These are phyloP conservation scores for Spea hammondii DNA, from an alignment of 2,797 vertebrate genomes.

Conservation along the genomic window DNA sequence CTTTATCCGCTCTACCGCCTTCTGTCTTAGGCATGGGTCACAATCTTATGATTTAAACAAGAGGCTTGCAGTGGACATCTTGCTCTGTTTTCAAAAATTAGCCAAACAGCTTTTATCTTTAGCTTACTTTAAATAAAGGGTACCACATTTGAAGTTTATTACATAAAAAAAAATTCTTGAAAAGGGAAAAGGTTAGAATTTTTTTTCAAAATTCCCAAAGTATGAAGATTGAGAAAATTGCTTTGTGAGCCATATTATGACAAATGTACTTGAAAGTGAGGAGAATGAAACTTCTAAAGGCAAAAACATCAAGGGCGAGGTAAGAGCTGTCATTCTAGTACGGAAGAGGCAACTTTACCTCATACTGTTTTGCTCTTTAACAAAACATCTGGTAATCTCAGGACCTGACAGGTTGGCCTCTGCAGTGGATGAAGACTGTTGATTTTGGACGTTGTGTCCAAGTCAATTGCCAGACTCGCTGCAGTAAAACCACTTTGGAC, in stretches of 20 bases:
- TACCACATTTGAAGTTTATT: too few relatives aligned
- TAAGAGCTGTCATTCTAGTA: slow-evolving; percentile 26
- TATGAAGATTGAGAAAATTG: neutral
- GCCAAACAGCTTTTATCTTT: too few relatives aligned
- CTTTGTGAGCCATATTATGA: neutral
- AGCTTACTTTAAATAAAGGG: too few relatives aligned
- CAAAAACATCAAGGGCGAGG: slow-evolving; percentile 20
- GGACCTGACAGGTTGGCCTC: slow-evolving; percentile 42
- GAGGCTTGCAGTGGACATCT: too few relatives aligned
- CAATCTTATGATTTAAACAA: too few relatives aligned
- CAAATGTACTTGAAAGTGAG: neutral
- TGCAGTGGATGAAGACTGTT: slow-evolving; percentile 45
- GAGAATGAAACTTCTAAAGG: neutral
- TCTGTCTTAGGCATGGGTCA: too few relatives aligned
- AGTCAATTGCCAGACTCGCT: slow-evolving; percentile 45
- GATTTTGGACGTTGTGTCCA: slow-evolving; percentile 44
- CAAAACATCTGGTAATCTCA: slow-evolving; percentile 6
- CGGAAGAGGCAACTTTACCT: slow-evolving; percentile 40
- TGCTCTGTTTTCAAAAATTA: too few relatives aligned
- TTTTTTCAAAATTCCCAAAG: too few relatives aligned
- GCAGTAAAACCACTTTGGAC: slow-evolving; percentile 34
- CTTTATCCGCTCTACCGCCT: too few relatives aligned
- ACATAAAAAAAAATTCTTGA: too few relatives aligned
- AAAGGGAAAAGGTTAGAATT: too few relatives aligned
- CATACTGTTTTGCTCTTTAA: slow-evolving; percentile 45